Evolutionary conservation across 2,113 vertebrate genomes (phyloP).

Genomic region (Gulo gulo): DNA sequence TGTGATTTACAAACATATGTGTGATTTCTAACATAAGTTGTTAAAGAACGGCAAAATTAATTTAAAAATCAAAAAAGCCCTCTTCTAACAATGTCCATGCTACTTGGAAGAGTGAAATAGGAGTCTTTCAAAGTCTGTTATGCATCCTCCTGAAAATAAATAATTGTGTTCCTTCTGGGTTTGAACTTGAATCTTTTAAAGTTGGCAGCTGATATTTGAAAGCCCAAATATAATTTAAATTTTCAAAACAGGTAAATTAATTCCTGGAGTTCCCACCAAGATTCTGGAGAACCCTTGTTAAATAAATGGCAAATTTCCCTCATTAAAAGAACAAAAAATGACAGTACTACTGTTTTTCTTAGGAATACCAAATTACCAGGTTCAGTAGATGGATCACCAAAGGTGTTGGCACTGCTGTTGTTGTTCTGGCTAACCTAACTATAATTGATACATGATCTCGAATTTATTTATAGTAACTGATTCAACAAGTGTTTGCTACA

Average conservation of each 20-base stretch:
- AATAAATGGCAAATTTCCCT: not conserved
- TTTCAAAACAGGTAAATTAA: not conserved
- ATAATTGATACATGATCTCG: not conserved
- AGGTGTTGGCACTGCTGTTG: not conserved
- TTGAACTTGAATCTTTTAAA: not conserved
- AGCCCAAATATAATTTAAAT: not conserved
- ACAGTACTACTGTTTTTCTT: not conserved
- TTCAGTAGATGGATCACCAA: not conserved
- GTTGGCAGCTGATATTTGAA: not conserved
- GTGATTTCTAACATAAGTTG: not conserved
- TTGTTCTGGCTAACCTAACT: not conserved
- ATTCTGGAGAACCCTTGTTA: not conserved
- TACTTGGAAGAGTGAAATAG: not conserved
- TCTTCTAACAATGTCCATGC: not conserved
- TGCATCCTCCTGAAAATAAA: not conserved
- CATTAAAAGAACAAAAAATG: not conserved
- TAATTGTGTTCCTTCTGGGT: not conserved
- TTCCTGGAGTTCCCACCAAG: not conserved
- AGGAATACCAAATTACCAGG: not conserved
- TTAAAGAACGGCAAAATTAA: not conserved
- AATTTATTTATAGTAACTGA: not conserved
- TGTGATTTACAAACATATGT: not conserved
- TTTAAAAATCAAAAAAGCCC: not conserved
- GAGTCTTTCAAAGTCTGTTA: not conserved
- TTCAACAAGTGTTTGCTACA: not conserved